These are phyloP conservation scores for Xanthorhoe spadicearia DNA, from an alignment of 2,888 invertebrate genomes.

Conservation along the genomic window DNA sequence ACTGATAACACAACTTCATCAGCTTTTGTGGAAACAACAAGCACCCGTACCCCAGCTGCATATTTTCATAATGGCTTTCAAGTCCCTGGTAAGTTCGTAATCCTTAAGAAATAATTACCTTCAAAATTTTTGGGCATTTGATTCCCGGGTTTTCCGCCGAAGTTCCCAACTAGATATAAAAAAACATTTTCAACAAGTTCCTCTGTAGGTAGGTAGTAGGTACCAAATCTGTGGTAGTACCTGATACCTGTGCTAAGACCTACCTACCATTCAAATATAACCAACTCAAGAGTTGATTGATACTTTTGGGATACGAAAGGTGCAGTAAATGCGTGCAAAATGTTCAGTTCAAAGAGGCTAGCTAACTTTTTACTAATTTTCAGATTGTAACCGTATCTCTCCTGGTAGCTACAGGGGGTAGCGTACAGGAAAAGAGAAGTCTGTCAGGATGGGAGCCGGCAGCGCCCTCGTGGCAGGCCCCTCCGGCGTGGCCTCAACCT, in stretches of 20 bases:
- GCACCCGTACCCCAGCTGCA: conserved; percentile 8
- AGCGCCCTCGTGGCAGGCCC: conserved; percentile 48
- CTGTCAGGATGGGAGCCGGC: conserved; percentile 50
- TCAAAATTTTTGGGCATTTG: background rate
- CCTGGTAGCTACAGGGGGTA: conserved; percentile 48
- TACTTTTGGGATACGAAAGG: too few relatives aligned
- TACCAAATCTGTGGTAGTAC: too few relatives aligned
- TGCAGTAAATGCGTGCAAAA: background rate
- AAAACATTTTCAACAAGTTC: too few relatives aligned
- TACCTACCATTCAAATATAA: too few relatives aligned
- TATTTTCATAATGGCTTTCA: conserved; percentile 56
- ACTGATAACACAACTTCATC: conserved; percentile 55
- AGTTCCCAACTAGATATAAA: too few relatives aligned
- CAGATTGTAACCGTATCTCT: conserved; percentile 50
- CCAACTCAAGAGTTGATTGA: too few relatives aligned
- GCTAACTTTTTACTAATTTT: background rate
- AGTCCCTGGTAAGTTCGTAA: conserved; percentile 61
- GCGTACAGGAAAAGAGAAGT: conserved; percentile 66
- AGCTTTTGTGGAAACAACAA: conserved; percentile 44
- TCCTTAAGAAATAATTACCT: background rate
- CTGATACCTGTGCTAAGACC: too few relatives aligned
- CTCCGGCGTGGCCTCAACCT: conserved; percentile 50
- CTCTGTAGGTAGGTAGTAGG: too few relatives aligned
- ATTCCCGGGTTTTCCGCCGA: background rate
- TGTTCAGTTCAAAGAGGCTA: background rate